Evolutionary conservation across 2,113 vertebrate genomes (phyloP), one percentile per base, ranked within the genome.

Genomic region (Platanista minor): DNA sequence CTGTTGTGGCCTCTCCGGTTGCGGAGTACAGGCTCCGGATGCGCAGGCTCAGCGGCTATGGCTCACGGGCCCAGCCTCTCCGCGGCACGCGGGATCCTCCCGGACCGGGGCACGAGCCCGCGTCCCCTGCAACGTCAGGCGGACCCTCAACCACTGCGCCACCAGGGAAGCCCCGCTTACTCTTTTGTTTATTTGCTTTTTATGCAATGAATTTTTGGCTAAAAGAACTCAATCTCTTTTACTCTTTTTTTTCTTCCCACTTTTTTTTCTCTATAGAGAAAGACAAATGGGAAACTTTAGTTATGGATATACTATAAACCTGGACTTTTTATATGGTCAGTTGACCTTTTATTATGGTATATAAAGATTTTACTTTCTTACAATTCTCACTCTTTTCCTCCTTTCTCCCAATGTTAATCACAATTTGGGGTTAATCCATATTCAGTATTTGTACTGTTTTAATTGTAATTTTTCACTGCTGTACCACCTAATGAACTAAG

Each of bases 201-300:
- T 66, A 17, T 72, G 29, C 78, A 74, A 78, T 93, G 33, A 67
- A 49, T 71, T 94, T 95, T 64, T 88, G 71, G 6, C 33, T 74
- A 59, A 8, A 71, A 86, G 43, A 92, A 82, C 8, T 17, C 39
- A 77, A 54, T 75, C 15, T 33, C 18, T 88, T 87, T 74, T 43
- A 29, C 17, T 59, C 8, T 36, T 78, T 85, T 88, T 61, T 74
- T 82, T 20, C 23, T 33, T 43, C 6, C 17, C 14, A n/a, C 33
- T 75, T 72, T 93, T 23, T 96, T 92, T 92, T 87, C 54, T 69
- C 13, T 96, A 21, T 95, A 85, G 57, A 61, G 43, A 46, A 81
- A 94, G 41, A 82, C 39, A 85, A 75, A 72, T 94, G 85, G 57
- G 52, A 91, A 82, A 78, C 2, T 54, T n/a, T 31, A 62, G 33